Conservation (phyloP, 2,113 vertebrate species). For the Paraplagusia blochii region DNA sequence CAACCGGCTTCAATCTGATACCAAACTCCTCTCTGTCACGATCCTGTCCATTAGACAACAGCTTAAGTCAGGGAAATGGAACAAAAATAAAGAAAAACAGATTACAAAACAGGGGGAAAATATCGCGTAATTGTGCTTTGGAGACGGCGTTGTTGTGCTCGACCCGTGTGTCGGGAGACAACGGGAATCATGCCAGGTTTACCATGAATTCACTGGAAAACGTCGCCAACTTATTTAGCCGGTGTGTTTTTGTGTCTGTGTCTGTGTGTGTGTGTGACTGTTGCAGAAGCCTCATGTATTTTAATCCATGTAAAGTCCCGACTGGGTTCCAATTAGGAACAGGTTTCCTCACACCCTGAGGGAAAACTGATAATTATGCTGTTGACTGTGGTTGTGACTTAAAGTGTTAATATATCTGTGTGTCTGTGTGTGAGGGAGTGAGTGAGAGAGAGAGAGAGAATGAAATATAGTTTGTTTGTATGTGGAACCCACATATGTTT, state of each 20-base stretch:
- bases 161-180: slow-evolving; percentile 61
- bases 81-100: slow-evolving; percentile 72
- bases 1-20: slow-evolving; percentile 77
- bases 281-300: slow-evolving; percentile 73
- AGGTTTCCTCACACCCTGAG: slow-evolving; percentile 72
- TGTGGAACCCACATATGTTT: slow-evolving; percentile 35
- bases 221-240: slow-evolving; percentile 51
- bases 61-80: slow-evolving; percentile 74
- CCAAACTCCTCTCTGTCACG: slow-evolving; percentile 77
- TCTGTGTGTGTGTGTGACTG: slow-evolving; percentile 48
- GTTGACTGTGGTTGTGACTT: slow-evolving; percentile 70
- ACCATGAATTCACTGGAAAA: slow-evolving; percentile 55
- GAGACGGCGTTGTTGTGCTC: slow-evolving; percentile 68
- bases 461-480: background rate
- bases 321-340: slow-evolving; percentile 79
- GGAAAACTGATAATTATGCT: slow-evolving; percentile 78
- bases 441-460: slow-evolving; percentile 34
- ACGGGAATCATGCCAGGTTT: slow-evolving; percentile 67
- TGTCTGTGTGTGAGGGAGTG: slow-evolving; percentile 25
- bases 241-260: slow-evolving; percentile 26
- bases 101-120: slow-evolving; percentile 68
- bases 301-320: slow-evolving; percentile 77
- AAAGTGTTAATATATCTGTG: slow-evolving; percentile 42
- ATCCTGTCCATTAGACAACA: slow-evolving; percentile 77
- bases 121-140: slow-evolving; percentile 67